Evolutionary conservation across 2,888 invertebrate genomes (phyloP).

Genomic region (Emesis castigata): DNA sequence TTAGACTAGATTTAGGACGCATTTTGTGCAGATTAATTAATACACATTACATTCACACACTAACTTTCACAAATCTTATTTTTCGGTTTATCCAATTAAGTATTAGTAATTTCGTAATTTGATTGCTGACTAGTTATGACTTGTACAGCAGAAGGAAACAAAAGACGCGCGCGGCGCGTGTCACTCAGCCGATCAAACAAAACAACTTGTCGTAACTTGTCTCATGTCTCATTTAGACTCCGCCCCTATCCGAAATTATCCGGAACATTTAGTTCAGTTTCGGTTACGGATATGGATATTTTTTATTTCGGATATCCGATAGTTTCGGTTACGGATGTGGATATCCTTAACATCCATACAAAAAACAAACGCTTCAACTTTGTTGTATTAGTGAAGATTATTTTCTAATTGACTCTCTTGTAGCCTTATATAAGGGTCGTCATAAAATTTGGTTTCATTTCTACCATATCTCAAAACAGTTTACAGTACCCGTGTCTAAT

Average conservation of each 20-base stretch:
- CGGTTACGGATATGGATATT: constrained; percentile 7
- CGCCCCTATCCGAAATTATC: constrained; percentile 59
- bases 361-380: too few relatives aligned
- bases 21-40: constrained; percentile 14
- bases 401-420: too few relatives aligned
- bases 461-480: too few relatives aligned
- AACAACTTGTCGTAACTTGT: constrained; percentile 22
- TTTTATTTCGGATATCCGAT: constrained; percentile 3
- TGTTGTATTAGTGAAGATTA: too few relatives aligned
- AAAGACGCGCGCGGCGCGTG: constrained; percentile 5
- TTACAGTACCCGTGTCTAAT: too few relatives aligned
- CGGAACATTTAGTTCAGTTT: constrained; percentile 3
- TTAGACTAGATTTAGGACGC: constrained; percentile 32
- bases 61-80: neutral
- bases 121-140: neutral
- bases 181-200: constrained; percentile 15
- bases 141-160: constrained; percentile 4
- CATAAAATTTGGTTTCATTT: too few relatives aligned
- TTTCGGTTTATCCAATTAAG: constrained; percentile 4
- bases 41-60: neutral
- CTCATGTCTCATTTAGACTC: constrained; percentile 16
- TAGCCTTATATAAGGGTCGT: too few relatives aligned
- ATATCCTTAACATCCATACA: neutral
- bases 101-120: constrained; percentile 1
- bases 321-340: neutral